phyloP scores from a whole-genome alignment of 2,888 invertebrate genomes.

The Agonum fuliginosum region DNA sequence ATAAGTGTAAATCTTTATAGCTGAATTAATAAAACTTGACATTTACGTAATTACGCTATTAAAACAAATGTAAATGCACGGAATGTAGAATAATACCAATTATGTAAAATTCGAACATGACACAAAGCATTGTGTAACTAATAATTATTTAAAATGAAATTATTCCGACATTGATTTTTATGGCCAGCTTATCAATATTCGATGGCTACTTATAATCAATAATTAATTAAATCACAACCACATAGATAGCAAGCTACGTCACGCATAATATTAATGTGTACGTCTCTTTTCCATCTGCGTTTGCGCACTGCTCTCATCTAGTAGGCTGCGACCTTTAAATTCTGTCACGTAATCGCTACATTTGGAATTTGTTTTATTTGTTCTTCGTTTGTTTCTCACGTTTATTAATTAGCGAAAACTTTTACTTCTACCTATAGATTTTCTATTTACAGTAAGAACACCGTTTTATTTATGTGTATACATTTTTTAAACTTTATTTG shows the following conservation, averaged over 20 bases:
- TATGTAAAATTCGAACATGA: neutral
- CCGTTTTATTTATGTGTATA: too few species aligned
- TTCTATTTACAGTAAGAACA: neutral
- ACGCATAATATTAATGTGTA: neutral
- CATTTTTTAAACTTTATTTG: too few species aligned
- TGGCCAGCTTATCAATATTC: slow-evolving; percentile 35
- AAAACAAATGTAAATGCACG: neutral
- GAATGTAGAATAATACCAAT: slow-evolving; percentile 8
- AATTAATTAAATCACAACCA: slow-evolving; percentile 45
- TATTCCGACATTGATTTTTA: slow-evolving; percentile 54
- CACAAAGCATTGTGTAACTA: slow-evolving; percentile 20
- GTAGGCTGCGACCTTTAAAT: slow-evolving; percentile 48
- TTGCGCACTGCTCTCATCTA: neutral
- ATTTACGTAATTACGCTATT: neutral
- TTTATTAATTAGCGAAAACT: slow-evolving; percentile 41
- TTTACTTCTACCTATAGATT: neutral
- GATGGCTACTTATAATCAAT: slow-evolving; percentile 50
- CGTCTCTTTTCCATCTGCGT: neutral
- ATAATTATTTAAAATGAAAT: slow-evolving; percentile 43
- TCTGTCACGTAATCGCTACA: slow-evolving; percentile 52
- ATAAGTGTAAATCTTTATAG: too few species aligned
- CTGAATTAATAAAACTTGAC: neutral
- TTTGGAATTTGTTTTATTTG: slow-evolving; percentile 57
- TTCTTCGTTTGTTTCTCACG: slow-evolving; percentile 57
- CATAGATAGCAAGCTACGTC: slow-evolving; percentile 9